These are phyloP conservation scores for Marmota flaviventris DNA, from an alignment of 2,113 vertebrate species.

Conservation along the genomic window DNA sequence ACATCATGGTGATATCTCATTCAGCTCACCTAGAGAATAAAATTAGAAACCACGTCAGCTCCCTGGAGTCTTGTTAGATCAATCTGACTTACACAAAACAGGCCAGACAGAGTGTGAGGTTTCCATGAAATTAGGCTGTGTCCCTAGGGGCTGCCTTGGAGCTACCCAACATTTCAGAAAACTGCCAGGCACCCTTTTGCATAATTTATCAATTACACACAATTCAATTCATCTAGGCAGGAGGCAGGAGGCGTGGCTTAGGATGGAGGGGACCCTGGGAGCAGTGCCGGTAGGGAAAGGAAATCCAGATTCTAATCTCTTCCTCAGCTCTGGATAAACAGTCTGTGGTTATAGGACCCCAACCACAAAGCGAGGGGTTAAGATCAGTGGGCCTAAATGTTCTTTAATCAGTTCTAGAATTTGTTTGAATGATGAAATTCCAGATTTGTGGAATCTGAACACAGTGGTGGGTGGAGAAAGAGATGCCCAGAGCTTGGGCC, in stretches of 20 bases:
- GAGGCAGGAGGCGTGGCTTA: slow-evolving; percentile 49
- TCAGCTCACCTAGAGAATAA: slow-evolving; percentile 84
- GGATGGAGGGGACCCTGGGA: slow-evolving; percentile 35
- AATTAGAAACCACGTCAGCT: slow-evolving; percentile 84
- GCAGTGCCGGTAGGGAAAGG: neutral
- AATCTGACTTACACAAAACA: slow-evolving; percentile 82
- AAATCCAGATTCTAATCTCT: neutral
- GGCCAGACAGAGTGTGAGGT: slow-evolving; percentile 83
- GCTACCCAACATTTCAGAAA: slow-evolving; percentile 79
- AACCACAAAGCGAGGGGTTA: neutral
- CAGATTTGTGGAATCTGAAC: neutral
- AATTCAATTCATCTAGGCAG: slow-evolving; percentile 72
- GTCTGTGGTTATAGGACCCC: neutral
- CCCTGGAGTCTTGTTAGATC: slow-evolving; percentile 88
- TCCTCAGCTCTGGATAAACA: rapidly evolving
- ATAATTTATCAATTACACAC: slow-evolving; percentile 88
- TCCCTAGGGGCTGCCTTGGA: slow-evolving; percentile 83
- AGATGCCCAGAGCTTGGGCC: neutral
- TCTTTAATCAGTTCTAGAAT: neutral
- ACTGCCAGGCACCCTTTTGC: slow-evolving; percentile 84
- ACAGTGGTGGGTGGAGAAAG: neutral
- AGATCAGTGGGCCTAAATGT: neutral
- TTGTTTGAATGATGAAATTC: neutral
- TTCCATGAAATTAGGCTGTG: slow-evolving; percentile 82
- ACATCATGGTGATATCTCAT: slow-evolving; percentile 75